Base-by-base conservation (phyloP, 1,140 invertebrate species). In the Drosophila prosaltans region DNA sequence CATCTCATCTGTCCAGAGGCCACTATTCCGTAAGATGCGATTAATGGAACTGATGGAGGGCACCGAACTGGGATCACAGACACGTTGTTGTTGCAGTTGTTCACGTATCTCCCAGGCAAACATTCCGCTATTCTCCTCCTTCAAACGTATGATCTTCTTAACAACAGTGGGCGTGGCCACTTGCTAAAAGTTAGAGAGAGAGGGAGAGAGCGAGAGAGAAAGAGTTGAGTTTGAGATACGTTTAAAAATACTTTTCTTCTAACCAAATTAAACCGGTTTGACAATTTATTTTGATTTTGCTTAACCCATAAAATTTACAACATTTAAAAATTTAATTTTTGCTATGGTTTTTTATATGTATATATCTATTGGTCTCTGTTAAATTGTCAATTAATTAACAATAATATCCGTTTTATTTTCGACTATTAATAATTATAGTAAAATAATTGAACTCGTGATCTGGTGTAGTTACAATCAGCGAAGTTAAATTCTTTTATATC, bases 1-100 rank as follows among this genome's bases (percentile, higher is more conserved):
- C 91, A 94, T 93, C 60, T 94, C 94, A 61, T 95, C 93, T n/a
- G 94, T 94, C 94, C 95, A 95, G 2, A 94, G 93, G 3, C 96
- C 96, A 62, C 96, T 96, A 91, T 98, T 98, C 58, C 98, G 94
- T 36, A 99, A 94, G 81, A 99, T 99, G 72, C 98, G 94, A 93
- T 99, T 99, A 55, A 99, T 98, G 8, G 97, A 98, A 65, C 97
- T 98, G 45, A 99, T 98, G 40, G 97, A 98, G 1, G 98, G 97
- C 74, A 98, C 96, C 55, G 95, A 95, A 89, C 96, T 95, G 0
- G 96, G 96, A 91, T 97, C 97, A 89, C 97, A 98, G 61, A 97
- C 95, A 48, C 97, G 94, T 84, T 97, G 97, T 10, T 95, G 94
- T 11, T 97, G 94, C 64, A 98, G 93, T 78, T 97, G 95, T 89